Conservation (phyloP, 2,113 vertebrate genomes). For the Marmota monax region DNA sequence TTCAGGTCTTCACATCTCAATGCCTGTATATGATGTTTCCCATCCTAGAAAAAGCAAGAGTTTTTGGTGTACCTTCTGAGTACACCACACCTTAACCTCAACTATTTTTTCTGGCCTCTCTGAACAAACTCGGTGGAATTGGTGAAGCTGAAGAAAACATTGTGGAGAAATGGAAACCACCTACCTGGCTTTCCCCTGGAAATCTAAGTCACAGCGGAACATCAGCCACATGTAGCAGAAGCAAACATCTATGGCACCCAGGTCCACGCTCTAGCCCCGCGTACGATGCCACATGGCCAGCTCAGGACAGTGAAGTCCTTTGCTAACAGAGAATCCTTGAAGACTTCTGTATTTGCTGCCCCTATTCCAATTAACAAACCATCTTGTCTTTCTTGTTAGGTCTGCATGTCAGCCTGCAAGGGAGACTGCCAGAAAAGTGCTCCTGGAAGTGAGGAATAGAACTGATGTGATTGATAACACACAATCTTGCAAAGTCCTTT, state of each 20-base stretch:
- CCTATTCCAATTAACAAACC: not conserved
- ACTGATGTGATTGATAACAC: accelerated
- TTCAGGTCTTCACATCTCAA: not conserved
- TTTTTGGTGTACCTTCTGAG: not conserved
- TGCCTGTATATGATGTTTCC: not conserved
- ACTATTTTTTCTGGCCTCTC: not conserved
- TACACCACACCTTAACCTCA: not conserved
- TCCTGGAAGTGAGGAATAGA: not conserved
- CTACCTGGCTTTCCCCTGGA: not conserved
- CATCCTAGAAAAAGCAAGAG: not conserved
- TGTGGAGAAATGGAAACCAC: not conserved
- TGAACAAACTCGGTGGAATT: not conserved
- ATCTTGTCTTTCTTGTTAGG: not conserved
- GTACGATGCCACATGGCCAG: accelerated
- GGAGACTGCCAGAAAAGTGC: not conserved
- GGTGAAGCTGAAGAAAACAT: not conserved
- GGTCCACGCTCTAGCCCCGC: not conserved
- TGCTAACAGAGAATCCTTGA: not conserved
- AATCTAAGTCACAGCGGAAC: not conserved
- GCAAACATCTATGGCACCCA: not conserved
- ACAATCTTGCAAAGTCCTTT: not conserved
- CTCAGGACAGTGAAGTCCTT: not conserved
- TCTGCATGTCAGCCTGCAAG: not conserved
- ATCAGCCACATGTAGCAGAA: not conserved
- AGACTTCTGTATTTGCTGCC: not conserved